Evolutionary conservation across 2,797 vertebrate genomes (phyloP).

Genomic region (Remorina albescens): DNA sequence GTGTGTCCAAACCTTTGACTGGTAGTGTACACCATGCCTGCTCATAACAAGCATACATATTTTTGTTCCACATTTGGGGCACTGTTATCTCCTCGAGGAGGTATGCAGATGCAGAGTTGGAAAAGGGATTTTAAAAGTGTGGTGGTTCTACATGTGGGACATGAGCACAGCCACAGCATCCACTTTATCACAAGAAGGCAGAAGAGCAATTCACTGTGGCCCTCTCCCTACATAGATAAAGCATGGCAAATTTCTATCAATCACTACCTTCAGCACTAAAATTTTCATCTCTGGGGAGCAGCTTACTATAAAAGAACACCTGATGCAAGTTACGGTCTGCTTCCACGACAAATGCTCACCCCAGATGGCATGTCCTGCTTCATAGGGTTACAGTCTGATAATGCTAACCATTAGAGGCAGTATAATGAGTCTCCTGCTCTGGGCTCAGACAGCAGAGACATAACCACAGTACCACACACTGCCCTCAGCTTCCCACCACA

Average conservation of each 20-base stretch:
- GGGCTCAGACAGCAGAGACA: constrained; percentile 49
- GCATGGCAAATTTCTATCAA: constrained; percentile 8
- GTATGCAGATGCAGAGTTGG: too few species aligned
- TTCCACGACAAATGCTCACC: constrained; percentile 27
- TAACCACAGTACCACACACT: constrained; percentile 34
- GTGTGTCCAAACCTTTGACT: too few species aligned
- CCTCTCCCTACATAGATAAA: neutral
- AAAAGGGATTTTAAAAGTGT: too few species aligned
- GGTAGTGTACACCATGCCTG: too few species aligned
- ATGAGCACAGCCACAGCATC: too few species aligned
- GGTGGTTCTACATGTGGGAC: too few species aligned
- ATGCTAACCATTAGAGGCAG: constrained; percentile 15
- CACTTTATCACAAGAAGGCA: neutral
- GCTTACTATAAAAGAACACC: neutral
- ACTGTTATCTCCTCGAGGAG: too few species aligned
- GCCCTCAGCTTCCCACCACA: constrained; percentile 58
- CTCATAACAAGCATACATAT: neutral
- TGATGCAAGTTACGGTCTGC: constrained; percentile 10
- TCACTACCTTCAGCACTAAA: neutral
- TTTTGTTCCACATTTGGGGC: neutral
- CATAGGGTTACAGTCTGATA: constrained; percentile 40
- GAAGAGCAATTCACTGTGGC: neutral
- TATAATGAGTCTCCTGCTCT: constrained; percentile 26
- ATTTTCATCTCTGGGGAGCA: neutral
- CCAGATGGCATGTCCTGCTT: constrained; percentile 1